Conservation (phyloP, 2,797 vertebrate genomes). For the Propithecus deckenii region DNA sequence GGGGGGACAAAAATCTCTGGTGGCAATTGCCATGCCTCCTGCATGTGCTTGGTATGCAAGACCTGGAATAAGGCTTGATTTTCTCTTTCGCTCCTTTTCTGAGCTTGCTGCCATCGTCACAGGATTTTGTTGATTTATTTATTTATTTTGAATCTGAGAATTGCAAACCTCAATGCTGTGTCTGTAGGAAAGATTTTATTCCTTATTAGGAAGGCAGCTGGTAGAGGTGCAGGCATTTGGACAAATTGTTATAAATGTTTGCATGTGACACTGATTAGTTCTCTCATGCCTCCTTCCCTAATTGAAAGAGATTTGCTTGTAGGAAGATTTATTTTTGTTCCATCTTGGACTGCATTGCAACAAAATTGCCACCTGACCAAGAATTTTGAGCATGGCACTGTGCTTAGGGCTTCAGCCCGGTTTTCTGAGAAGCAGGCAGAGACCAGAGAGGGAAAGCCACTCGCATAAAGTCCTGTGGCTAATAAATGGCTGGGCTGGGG, state of each 20-base stretch:
- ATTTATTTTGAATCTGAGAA: neutral
- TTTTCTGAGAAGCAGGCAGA: constrained; percentile 13
- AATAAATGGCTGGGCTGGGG: neutral
- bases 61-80: neutral
- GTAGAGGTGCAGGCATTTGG: neutral
- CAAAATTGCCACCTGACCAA: neutral
- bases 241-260: constrained; percentile 23
- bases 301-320: neutral
- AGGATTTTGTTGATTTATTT: neutral
- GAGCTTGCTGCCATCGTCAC: neutral
- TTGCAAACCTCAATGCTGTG: neutral
- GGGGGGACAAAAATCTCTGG: neutral
- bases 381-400: neutral
- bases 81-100: neutral
- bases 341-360: neutral
- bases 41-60: neutral
- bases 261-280: constrained; percentile 14
- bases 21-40: neutral
- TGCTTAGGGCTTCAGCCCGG: neutral
- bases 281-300: neutral
- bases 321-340: constrained; percentile 35
- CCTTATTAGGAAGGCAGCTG: neutral
- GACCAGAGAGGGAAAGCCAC: neutral
- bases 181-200: constrained; percentile 23
- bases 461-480: neutral